These are phyloP conservation scores for Alligator sinensis DNA, from an alignment of 2,113 vertebrate genomes.

Conservation along the genomic window DNA sequence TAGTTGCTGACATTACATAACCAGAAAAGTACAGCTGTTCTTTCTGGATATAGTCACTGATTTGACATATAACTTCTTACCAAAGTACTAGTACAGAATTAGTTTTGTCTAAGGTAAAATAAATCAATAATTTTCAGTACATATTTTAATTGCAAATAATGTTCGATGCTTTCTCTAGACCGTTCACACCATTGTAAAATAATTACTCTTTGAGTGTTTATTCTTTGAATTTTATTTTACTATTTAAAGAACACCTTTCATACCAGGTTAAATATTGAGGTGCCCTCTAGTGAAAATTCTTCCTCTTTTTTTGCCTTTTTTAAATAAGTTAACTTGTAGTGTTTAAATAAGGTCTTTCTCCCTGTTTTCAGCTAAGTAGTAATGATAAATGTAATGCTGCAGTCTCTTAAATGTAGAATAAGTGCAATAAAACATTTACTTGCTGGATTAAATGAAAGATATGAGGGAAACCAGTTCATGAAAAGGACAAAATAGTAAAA, in stretches of 20 bases:
- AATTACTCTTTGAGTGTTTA: neutral
- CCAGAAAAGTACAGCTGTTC: conserved; percentile 74
- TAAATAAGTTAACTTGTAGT: neutral
- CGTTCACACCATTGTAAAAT: neutral
- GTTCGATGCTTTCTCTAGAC: neutral
- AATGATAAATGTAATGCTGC: neutral
- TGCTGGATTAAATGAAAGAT: neutral
- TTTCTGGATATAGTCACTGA: conserved; percentile 49
- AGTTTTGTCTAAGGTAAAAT: neutral
- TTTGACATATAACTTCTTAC: conserved; percentile 36
- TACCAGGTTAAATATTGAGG: neutral
- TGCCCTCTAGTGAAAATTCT: neutral
- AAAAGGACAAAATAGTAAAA: neutral
- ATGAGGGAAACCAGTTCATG: neutral
- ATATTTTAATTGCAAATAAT: neutral
- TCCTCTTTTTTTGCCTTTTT: conserved; percentile 6
- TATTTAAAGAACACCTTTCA: neutral
- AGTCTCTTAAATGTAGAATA: too few species aligned
- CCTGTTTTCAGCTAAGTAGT: neutral
- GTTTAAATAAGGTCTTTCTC: neutral
- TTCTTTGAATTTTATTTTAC: neutral
- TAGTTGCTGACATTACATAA: conserved; percentile 67
- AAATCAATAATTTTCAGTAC: neutral
- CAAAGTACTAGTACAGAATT: neutral
- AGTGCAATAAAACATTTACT: neutral